Conservation (phyloP, 1,140 invertebrate genomes). For the Drosophila bipectinata region DNA sequence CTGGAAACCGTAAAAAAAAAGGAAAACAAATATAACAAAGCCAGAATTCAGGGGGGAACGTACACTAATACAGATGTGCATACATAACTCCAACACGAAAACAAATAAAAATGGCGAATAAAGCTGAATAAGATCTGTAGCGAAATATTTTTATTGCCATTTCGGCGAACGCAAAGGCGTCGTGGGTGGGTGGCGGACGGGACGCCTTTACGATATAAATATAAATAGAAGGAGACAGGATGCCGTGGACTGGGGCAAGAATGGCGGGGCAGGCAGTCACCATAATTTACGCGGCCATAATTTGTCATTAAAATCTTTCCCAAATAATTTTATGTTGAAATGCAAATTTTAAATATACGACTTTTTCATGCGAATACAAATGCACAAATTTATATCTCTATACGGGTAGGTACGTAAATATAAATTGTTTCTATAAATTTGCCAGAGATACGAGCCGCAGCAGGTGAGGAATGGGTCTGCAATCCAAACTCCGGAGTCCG, state of each 20-base stretch:
- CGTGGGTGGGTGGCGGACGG: conserved; percentile 35
- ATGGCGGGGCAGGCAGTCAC: conserved; percentile 14
- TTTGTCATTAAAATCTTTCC: conserved; percentile 83
- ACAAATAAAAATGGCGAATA: conserved; percentile 82
- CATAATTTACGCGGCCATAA: conserved; percentile 83
- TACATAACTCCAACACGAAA: conserved; percentile 59
- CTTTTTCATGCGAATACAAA: conserved; percentile 49
- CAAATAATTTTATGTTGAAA: conserved; percentile 82
- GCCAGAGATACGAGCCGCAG: conserved; percentile 34
- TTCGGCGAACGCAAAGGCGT: conserved; percentile 52
- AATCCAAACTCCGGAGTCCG: conserved; percentile 20
- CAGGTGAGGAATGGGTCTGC: conserved; percentile 45
- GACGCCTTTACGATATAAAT: conserved; percentile 56
- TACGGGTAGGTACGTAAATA: conserved; percentile 34
- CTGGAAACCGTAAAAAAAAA: conserved; percentile 49
- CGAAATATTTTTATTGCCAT: conserved; percentile 83
- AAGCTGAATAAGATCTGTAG: conserved; percentile 82
- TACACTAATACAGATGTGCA: conserved; percentile 34
- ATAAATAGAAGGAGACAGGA: conserved; percentile 32
- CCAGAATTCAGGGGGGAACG: conserved; percentile 3
- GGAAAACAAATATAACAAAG: conserved; percentile 65
- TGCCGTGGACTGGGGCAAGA: conserved; percentile 2
- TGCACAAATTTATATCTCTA: conserved; percentile 16
- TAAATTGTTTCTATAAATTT: conserved; percentile 69
- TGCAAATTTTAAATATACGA: conserved; percentile 79